These are phyloP conservation scores for Progne subis DNA, from an alignment of 2,113 vertebrate species.

Conservation along the genomic window DNA sequence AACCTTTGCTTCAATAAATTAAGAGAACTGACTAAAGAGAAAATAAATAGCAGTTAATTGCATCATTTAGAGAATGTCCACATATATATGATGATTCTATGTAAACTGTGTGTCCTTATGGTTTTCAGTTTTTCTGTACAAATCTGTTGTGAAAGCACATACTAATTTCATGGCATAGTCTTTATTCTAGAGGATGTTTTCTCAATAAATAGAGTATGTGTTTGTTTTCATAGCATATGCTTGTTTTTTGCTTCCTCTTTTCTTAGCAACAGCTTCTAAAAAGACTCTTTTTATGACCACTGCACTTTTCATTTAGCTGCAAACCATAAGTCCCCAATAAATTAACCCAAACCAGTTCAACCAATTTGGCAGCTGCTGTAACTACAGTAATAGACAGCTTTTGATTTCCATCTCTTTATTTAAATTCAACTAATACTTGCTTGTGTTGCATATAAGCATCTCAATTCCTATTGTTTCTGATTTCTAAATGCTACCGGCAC, in stretches of 20 bases:
- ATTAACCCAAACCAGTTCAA: slow-evolving; percentile 9
- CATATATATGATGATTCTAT: neutral
- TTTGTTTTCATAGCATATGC: neutral
- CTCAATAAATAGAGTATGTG: neutral
- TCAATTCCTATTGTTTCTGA: neutral
- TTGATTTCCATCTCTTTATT: neutral
- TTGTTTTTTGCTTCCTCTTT: neutral
- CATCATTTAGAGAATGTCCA: neutral
- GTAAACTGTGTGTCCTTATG: neutral
- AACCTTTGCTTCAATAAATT: neutral
- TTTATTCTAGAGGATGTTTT: neutral
- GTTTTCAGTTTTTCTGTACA: neutral
- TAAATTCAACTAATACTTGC: neutral
- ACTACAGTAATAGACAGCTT: neutral
- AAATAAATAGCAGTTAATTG: neutral
- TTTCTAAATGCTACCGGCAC: neutral
- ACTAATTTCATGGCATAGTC: neutral
- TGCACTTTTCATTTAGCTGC: neutral
- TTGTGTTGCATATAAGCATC: neutral
- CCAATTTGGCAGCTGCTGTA: neutral
- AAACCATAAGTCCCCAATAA: neutral
- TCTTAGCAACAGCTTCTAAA: slow-evolving; percentile 8
- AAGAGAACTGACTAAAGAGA: neutral
- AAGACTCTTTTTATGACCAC: neutral
- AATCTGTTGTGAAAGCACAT: neutral